These are phyloP conservation scores for Murina feae DNA, from an alignment of 2,113 vertebrate species.

Conservation along the genomic window DNA sequence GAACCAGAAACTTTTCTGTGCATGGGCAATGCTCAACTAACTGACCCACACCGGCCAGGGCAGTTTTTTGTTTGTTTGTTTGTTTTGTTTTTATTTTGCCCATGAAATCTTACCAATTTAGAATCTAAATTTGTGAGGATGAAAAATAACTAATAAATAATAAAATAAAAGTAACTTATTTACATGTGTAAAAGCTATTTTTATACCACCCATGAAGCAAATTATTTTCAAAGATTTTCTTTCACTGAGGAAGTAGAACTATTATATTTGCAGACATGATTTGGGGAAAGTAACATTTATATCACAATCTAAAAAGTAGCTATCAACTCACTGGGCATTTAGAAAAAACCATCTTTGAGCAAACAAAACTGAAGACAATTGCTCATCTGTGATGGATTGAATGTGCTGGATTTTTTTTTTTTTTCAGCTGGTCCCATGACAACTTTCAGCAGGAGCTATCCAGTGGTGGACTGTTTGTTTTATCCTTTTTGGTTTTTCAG, in stretches of 20 bases:
- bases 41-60: neutral
- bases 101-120: neutral
- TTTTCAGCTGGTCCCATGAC: neutral
- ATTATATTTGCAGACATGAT: neutral
- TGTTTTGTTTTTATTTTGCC: neutral
- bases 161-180: constrained; percentile 28
- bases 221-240: neutral
- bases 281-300: neutral
- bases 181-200: neutral
- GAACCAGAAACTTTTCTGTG: neutral
- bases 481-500: neutral
- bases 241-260: neutral
- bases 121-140: neutral
- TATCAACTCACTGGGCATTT: neutral
- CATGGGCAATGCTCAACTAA: neutral
- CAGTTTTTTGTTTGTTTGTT: too few species aligned
- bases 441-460: neutral
- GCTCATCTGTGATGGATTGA: neutral
- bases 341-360: neutral
- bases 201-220: neutral
- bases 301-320: neutral
- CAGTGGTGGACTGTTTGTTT: neutral
- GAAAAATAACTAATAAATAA: constrained; percentile 3
- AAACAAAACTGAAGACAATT: neutral
- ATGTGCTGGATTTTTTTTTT: neutral